Base-by-base conservation (phyloP, 2,113 vertebrate species). In the Pelusios castaneus region DNA sequence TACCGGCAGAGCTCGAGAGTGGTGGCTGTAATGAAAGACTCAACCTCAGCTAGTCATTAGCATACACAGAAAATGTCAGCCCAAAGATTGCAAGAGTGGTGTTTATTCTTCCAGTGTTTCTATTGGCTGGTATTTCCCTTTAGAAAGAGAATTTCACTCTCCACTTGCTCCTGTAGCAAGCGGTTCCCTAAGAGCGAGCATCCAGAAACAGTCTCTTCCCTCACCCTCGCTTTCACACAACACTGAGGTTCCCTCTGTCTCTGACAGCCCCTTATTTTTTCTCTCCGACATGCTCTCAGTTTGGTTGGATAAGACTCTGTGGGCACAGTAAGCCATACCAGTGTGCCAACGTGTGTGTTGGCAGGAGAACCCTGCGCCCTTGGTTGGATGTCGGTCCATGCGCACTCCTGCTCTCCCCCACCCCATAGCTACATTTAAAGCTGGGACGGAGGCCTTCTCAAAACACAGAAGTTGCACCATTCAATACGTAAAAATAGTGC, bases 111-210 rank as follows among this genome's bases (percentile, higher is more conserved):
- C 73, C 16, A 3, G 1, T 1, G 12, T 14, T 22, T 0, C 45
- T 0, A 1, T 2, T 51, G 45, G 14, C 1, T 12, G 22, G 1
- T 34, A 3, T 1, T 4, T 16, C 52, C 4, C 0, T 1, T 10
- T 13, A 21, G n/a, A 29, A 29, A 31, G 45, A 77, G 14, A 47
- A 9, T 14, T 25, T 27, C 34, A 4, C 8, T 31, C 27, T 43
- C 45, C 41, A 43, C 13, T 10, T 70, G 67, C 9, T 41, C 22
- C n/a, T 70, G 67, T 4, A 70, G 67, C 19, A 9, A 41, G 21
- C 6, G 21, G 19, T 22, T 19, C 16, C 16, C 19, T 22, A 6
- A 3, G 67, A 24, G n/a, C 4, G 19, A n/a, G 14, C n/a, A n/a
- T 22, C 38, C n/a, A 38, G 34, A 41, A 16, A 19, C 34, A 2